These are phyloP conservation scores for Takifugu rubripes DNA, from an alignment of 2,797 vertebrate genomes.

Conservation along the genomic window DNA sequence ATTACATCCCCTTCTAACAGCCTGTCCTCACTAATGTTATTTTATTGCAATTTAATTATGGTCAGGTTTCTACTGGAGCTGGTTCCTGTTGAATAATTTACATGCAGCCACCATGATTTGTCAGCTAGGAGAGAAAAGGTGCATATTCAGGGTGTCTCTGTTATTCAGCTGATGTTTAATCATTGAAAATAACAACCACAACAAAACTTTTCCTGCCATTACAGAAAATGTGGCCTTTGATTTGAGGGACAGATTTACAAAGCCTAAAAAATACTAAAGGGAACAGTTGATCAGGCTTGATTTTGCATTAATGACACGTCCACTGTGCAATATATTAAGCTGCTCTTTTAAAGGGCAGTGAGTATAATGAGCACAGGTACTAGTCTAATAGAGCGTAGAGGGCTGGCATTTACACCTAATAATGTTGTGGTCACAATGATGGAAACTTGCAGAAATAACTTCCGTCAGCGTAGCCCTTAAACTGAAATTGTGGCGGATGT, in stretches of 20 bases:
- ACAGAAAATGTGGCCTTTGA: constrained; percentile 10
- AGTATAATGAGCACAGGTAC: constrained; percentile 53
- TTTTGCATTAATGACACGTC: constrained; percentile 61
- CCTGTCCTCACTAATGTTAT: constrained; percentile 82
- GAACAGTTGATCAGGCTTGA: constrained; percentile 50
- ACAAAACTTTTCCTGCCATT: constrained; percentile 19
- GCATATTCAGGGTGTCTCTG: constrained; percentile 45
- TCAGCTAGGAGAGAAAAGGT: constrained; percentile 67
- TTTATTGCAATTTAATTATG: constrained; percentile 86
- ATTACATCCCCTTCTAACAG: constrained; percentile 77
- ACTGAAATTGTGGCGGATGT: constrained; percentile 14
- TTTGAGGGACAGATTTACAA: constrained; percentile 47
- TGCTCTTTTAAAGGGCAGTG: constrained; percentile 57
- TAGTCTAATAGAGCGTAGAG: constrained; percentile 30
- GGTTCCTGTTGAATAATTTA: constrained; percentile 80
- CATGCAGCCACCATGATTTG: constrained; percentile 74
- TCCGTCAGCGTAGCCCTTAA: constrained; percentile 4
- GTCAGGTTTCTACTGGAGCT: constrained; percentile 78
- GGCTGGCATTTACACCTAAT: constrained; percentile 53
- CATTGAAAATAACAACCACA: constrained; percentile 32
- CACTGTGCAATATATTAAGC: constrained; percentile 47
- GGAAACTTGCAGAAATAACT: constrained; percentile 33
- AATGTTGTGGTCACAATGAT: constrained; percentile 26
- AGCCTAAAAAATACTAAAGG: constrained; percentile 47
- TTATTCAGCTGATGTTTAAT: constrained; percentile 52